Evolutionary conservation across 2,888 invertebrate genomes (phyloP).

Genomic region (Chloroclysta siterata): DNA sequence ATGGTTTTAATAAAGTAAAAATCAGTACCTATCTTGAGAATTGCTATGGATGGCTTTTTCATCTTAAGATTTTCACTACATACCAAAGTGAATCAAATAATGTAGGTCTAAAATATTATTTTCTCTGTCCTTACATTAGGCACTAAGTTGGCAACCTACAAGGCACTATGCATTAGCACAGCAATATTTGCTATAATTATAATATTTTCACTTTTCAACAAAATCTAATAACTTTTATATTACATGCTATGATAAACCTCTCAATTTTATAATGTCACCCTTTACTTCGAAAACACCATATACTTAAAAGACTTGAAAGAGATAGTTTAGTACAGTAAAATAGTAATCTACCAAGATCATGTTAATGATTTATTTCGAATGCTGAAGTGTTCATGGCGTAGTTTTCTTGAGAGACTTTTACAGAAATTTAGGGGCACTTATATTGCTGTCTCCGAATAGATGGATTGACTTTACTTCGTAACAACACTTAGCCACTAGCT

Average conservation of each 20-base stretch:
- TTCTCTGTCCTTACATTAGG: constrained; percentile 75
- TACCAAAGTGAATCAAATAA: constrained; percentile 19
- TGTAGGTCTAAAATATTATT: constrained; percentile 52
- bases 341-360: background rate
- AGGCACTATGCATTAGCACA: constrained; percentile 86
- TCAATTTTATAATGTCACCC: constrained; percentile 39
- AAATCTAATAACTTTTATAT: constrained; percentile 45
- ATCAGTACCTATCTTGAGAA: constrained; percentile 1
- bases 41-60: constrained; percentile 2
- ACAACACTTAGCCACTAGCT: background rate
- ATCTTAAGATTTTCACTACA: constrained; percentile 8
- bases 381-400: background rate
- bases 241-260: constrained; percentile 39
- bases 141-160: constrained; percentile 86
- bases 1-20: background rate
- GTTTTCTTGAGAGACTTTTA: background rate
- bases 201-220: constrained; percentile 51
- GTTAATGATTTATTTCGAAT: background rate
- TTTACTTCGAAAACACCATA: constrained; percentile 12
- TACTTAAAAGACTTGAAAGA: constrained; percentile 4
- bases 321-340: background rate
- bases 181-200: constrained; percentile 75
- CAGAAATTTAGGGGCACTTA: background rate
- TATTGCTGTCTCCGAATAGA: background rate
- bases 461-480: background rate